These are phyloP conservation scores for Hydractinia echinata DNA, from an alignment of 30 jellyfish, hydroid and myxozoan genomes.

Conservation along the genomic window DNA sequence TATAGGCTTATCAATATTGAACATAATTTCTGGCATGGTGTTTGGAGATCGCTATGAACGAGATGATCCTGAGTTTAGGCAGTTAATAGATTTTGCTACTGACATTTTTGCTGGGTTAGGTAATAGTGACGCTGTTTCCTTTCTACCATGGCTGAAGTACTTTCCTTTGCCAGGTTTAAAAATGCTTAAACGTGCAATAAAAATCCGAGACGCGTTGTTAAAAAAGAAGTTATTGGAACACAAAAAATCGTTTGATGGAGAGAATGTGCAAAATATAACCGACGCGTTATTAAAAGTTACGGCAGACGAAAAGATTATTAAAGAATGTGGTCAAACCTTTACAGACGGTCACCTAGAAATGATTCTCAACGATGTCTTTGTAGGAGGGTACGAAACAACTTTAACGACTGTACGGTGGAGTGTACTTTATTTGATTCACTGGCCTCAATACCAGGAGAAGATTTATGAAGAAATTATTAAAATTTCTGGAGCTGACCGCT, in stretches of 20 bases:
- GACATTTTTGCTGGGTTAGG: slow-evolving; percentile 45
- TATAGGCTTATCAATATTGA: slow-evolving; percentile 57
- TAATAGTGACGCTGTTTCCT: slow-evolving; percentile 24
- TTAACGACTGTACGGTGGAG: slow-evolving; percentile 62
- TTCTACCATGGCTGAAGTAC: slow-evolving; percentile 53
- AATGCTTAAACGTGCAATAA: slow-evolving; percentile 1
- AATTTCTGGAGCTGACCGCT: slow-evolving; percentile 41
- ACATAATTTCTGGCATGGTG: slow-evolving; percentile 58
- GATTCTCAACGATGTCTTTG: slow-evolving; percentile 48
- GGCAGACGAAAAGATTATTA: background rate
- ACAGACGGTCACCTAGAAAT: slow-evolving; percentile 50
- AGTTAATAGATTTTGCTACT: slow-evolving; percentile 34
- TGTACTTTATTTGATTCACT: slow-evolving; percentile 35
- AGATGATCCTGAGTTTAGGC: slow-evolving; percentile 64
- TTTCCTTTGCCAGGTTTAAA: slow-evolving; percentile 23
- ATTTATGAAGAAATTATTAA: slow-evolving; percentile 46
- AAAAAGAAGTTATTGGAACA: slow-evolving; percentile 52
- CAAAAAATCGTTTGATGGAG: slow-evolving; percentile 45
- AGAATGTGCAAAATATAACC: slow-evolving; percentile 62
- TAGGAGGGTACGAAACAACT: slow-evolving; percentile 77
- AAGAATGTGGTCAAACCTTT: background rate
- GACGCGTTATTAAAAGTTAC: slow-evolving; percentile 55
- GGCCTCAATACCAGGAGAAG: slow-evolving; percentile 55
- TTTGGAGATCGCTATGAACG: slow-evolving; percentile 60
- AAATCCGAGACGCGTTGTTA: slow-evolving; percentile 6